A percentile compares a stretch with the other conserved stretches of the same genome.
Conservation (phyloP, 2,113 vertebrate genomes). For the Lucifuga dentata region DNA sequence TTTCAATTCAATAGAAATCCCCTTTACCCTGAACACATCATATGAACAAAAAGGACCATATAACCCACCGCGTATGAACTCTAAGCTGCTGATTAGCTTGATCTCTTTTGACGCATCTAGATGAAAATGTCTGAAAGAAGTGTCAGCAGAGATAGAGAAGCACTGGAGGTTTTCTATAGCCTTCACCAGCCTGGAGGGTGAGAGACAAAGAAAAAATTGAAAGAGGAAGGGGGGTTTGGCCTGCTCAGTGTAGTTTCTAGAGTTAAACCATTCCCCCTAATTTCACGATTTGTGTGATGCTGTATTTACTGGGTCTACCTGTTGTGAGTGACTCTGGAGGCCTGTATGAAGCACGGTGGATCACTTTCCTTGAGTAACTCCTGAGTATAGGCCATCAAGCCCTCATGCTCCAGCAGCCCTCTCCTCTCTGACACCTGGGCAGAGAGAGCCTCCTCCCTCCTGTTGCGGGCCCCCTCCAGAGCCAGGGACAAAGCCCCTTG, state of each 20-base stretch:
- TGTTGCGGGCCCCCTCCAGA: slow-evolving; percentile 87
- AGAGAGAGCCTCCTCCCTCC: slow-evolving; percentile 84
- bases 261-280: not conserved
- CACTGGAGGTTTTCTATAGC: slow-evolving; percentile 91
- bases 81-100: slow-evolving; percentile 87
- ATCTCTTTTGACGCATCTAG: slow-evolving; percentile 91
- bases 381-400: slow-evolving; percentile 92
- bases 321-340: slow-evolving; percentile 91
- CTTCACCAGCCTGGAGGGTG: slow-evolving; percentile 85
- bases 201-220: not conserved
- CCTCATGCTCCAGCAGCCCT: slow-evolving; percentile 91
- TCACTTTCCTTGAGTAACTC: slow-evolving; percentile 96
- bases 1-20: not conserved
- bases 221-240: not conserved
- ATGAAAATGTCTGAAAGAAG: slow-evolving; percentile 91
- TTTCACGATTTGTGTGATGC: not conserved
- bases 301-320: slow-evolving; percentile 78
- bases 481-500: slow-evolving; percentile 84
- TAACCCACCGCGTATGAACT: slow-evolving; percentile 89
- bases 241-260: not conserved
- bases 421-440: slow-evolving; percentile 88
- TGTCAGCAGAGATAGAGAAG: slow-evolving; percentile 87
- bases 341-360: slow-evolving; percentile 94
- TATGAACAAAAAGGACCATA: not conserved
- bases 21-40: not conserved